Percentiles rank a stretch among this genome's conserved stretches.
phyloP scores from a whole-genome alignment of 2,888 invertebrate genomes.

The Rotaria macrura region DNA sequence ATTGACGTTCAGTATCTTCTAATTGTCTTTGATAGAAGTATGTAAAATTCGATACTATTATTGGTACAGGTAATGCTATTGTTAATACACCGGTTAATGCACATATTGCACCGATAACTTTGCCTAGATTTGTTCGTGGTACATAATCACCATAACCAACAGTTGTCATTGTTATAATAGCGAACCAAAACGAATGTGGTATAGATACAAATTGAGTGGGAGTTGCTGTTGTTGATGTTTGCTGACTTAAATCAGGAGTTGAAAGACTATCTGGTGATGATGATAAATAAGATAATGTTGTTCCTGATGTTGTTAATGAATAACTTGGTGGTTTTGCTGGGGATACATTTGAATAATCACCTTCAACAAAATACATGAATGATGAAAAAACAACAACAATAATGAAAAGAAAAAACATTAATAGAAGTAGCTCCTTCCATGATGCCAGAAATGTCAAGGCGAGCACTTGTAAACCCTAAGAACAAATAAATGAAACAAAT shows the following conservation, averaged over 20 bases:
- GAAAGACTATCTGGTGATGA: background rate
- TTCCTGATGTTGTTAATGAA: background rate
- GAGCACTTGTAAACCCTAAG: constrained; percentile 42
- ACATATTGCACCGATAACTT: constrained; percentile 30
- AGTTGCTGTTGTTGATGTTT: background rate
- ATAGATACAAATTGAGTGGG: constrained; percentile 41
- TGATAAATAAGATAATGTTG: background rate
- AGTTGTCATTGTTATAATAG: constrained; percentile 40
- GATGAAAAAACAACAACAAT: constrained; percentile 46
- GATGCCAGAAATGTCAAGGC: constrained; percentile 45
- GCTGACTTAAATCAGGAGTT: constrained; percentile 26
- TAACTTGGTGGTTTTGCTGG: background rate
- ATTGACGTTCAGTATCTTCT: constrained; percentile 16
- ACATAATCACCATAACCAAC: constrained; percentile 26
- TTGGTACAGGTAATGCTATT: constrained; percentile 39
- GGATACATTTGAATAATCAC: constrained; percentile 36
- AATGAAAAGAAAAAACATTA: constrained; percentile 45
- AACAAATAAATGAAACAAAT: background rate
- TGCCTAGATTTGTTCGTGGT: background rate
- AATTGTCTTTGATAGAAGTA: constrained; percentile 37
- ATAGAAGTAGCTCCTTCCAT: constrained; percentile 44
- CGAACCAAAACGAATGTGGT: constrained; percentile 49
- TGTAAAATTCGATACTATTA: constrained; percentile 39
- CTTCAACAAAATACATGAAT: constrained; percentile 46
- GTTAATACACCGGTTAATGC: constrained; percentile 38